Base-by-base conservation (phyloP, 2,113 vertebrate species). In the Lycocorax pyrrhopterus region DNA sequence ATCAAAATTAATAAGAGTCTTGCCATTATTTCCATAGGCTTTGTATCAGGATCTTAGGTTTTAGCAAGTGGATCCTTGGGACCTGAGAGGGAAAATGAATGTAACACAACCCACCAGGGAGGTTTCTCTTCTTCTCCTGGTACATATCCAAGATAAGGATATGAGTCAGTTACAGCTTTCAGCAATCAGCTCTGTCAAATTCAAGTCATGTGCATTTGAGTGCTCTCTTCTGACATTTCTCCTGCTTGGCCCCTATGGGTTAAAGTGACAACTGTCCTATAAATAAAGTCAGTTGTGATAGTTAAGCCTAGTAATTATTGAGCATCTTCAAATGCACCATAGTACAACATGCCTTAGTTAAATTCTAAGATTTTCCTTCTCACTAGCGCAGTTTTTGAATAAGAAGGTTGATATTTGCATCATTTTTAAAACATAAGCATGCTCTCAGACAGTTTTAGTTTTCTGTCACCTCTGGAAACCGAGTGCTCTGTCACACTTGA, bases 11-110 rank as follows among this genome's bases (percentile, higher is more conserved):
- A 12, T 76, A 69, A 89, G 35, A 81, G 27, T 51, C 58, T 58
- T 77, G n/a, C 62, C 13, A 51, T 37, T 87, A 85, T 90, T 96
- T 91, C 64, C 71, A 58, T 33, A 66, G 51, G 25, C 71, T 93
- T 95, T 91, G 51, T 69, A 83, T 91, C 67, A 67, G 53, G 41
- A 85, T 77, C 46, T 74, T 52, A 90, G 39, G 59, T 87, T 94
- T 83, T 44, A 94, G 22, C 51, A 55, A 83, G 51, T 52, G 37
- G 78, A 83, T 95, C 51, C 63, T 69, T 27, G 33, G 15, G 59
- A 77, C 59, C 52, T 51, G 35, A 25, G 13, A 21, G 58, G 22
- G 13, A 23, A 73, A 69, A 59, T 2, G 8, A 59, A 60, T 23
- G 37, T 55, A 85, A 87, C 32, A 46, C 33, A 90, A 55, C 10